Base-by-base conservation (phyloP, 1,140 invertebrate species). In the Marisa cornuarietis region DNA sequence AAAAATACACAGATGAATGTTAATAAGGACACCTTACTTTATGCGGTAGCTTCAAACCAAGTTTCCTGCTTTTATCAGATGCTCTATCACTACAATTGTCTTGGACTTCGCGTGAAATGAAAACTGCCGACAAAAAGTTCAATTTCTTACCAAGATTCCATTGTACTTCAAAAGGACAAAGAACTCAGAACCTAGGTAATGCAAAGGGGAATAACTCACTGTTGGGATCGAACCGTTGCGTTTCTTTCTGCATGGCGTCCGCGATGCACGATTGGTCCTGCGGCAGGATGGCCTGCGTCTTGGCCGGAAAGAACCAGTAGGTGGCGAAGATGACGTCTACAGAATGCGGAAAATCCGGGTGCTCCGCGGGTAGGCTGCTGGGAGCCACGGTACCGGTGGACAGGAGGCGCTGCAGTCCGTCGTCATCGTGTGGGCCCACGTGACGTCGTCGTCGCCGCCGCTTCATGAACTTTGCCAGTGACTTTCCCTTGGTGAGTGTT, bases 251-350 rank as follows among this genome's bases (percentile, higher is more conserved):
- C 87, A 93, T 84, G 76, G 87, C 88, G 49, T 89, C 74, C 51
- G 89, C 83, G 31, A 93, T 91, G 79, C 92, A 93, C 61, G 90
- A 85, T 72, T 90, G 85, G 78, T 92, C 91, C 80, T 91, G 80
- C 1, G 90, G 88, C 62, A 92, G 80, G 71, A 93, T 88, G 20
- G 89, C 87, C 78, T 90, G 82, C 51, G 91, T 91, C 78, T 92
- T 90, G 1, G 91, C 87, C 0, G 92, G 92, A 78, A 90, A 92
- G 85, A 93, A 92, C 92, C 92, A 93, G 82, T 92, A 93, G 11
- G 92, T 93, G 58, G 91, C 92, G 85, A 93, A 93, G 51, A 93
- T 81, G 14, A 92, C 77, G 80, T 93, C 92, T 71, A 93, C 91
- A 20, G 88, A 88, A 78, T 90, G 83, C 62, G 85, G 87, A 71